These are phyloP conservation scores for Eremophila alpestris DNA, from an alignment of 2,797 vertebrate species.

Conservation along the genomic window DNA sequence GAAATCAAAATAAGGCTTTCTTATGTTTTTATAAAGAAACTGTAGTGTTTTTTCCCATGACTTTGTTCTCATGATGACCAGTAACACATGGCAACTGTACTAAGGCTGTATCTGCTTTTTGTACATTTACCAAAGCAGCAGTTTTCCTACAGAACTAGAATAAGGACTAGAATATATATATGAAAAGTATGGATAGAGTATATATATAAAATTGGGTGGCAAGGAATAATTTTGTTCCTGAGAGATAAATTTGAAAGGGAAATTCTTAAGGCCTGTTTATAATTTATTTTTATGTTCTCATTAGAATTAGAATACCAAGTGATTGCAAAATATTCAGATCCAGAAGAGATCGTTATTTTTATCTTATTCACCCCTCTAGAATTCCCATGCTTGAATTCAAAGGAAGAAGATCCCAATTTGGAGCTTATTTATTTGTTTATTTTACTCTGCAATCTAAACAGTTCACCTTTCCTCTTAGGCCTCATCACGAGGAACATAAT, in stretches of 20 bases:
- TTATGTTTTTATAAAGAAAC: constrained; percentile 7
- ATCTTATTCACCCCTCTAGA: not conserved
- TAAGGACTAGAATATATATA: not conserved
- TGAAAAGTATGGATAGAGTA: not conserved
- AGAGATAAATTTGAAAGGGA: constrained; percentile 1
- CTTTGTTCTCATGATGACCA: constrained; percentile 41
- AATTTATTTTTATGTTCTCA: not conserved
- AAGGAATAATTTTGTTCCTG: constrained; percentile 22
- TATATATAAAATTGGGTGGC: not conserved
- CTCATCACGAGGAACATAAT: not conserved
- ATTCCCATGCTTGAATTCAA: not conserved
- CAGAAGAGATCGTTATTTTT: not conserved
- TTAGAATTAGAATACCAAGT: constrained; percentile 37
- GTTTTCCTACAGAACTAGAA: not conserved
- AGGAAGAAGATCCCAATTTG: not conserved
- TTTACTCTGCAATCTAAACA: not conserved
- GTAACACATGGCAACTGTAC: not conserved
- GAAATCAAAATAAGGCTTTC: constrained; percentile 21
- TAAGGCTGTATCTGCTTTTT: not conserved
- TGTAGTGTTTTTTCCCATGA: constrained; percentile 8
- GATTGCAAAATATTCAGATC: constrained; percentile 6
- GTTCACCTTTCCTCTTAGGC: not conserved
- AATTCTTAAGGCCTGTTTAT: not conserved
- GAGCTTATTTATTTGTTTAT: not conserved
- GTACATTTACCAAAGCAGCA: not conserved